Base-by-base conservation (phyloP, 2,888 invertebrate species). In the Plagodis pulveraria region DNA sequence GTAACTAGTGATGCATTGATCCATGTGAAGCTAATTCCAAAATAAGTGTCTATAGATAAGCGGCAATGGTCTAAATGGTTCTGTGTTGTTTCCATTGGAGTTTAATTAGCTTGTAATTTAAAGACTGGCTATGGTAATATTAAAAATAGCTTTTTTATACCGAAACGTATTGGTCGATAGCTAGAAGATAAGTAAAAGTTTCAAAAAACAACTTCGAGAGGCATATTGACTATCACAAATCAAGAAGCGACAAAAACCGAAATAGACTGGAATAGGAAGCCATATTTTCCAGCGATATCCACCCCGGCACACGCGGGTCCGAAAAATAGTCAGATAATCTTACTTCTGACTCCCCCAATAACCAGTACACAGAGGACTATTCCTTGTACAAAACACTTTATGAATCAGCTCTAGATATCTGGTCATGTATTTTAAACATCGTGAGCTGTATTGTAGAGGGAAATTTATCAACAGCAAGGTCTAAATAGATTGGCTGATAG, bases 281-380 rank as follows among this genome's bases (percentile, higher is more conserved):
- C 90, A 92, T 92, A 91, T 91, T 91, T 91, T 87, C 83, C 81
- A 78, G 71, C 76, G 85, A 84, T 84, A 86, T 83, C 87, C 88
- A 87, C 89, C 91, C 91, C 81, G 85, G 84, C 81, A 81, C 77
- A 78, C 80, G 80, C 76, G 76, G 84, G 89, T 87, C 89, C 90
- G 87, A 89, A 89, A 89, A 88, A 88, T 89, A 82, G 86, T 83
- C 10, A 89, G 90, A 91, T 91, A 89, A 92, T 92, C 89, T 89
- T 89, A 91, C 87, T 90, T 89, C 81, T 80, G 83, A 85, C 89
- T 87, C 90, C 91, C 87, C 81, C 59, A 48, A 12, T 50, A 56
- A 57, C 87, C 79, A 79, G 9, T 59, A 59, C 74, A 76, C 22
- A 34, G 44, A 62, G 80, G 61, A 6, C 65, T 43, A 5, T 49